phyloP scores from a whole-genome alignment of 2,888 invertebrate genomes.

The Eupeodes luniger region DNA sequence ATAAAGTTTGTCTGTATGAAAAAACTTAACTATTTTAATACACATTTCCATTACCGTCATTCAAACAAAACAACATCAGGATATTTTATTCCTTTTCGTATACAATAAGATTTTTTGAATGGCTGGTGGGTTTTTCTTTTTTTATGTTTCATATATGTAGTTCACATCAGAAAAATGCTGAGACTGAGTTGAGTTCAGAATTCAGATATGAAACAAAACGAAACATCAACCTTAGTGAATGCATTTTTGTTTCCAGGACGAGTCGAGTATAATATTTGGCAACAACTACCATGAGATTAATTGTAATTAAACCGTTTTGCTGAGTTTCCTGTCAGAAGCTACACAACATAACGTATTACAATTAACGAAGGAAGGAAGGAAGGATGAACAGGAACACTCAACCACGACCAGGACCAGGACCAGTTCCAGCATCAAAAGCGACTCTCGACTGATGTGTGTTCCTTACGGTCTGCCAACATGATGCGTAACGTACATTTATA shows the following conservation, averaged over 20 bases:
- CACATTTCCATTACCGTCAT: slow-evolving; percentile 59
- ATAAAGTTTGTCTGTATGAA: slow-evolving; percentile 55
- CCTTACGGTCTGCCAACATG: slow-evolving; percentile 39
- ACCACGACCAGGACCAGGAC: background rate
- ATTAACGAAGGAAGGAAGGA: background rate
- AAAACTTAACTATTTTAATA: slow-evolving; percentile 55
- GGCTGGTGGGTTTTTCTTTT: background rate
- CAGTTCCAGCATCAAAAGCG: background rate
- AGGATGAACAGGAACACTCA: background rate
- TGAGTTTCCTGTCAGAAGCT: slow-evolving; percentile 67
- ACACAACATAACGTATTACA: slow-evolving; percentile 56
- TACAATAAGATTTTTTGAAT: background rate
- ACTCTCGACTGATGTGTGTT: slow-evolving; percentile 21
- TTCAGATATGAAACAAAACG: background rate
- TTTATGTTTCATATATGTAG: slow-evolving; percentile 7
- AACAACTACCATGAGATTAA: slow-evolving; percentile 66
- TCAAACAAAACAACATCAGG: slow-evolving; percentile 29
- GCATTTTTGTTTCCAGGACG: slow-evolving; percentile 10
- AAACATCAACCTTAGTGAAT: slow-evolving; percentile 20
- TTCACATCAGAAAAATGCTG: slow-evolving; percentile 17
- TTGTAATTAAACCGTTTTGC: slow-evolving; percentile 72
- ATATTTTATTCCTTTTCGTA: slow-evolving; percentile 2
- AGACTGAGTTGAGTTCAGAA: background rate
- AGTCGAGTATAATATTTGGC: background rate
- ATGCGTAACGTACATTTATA: too few species aligned